Evolutionary conservation across 2,797 vertebrate genomes (phyloP), one percentile per base, ranked within the genome.

Genomic region (Naso thynnoides): DNA sequence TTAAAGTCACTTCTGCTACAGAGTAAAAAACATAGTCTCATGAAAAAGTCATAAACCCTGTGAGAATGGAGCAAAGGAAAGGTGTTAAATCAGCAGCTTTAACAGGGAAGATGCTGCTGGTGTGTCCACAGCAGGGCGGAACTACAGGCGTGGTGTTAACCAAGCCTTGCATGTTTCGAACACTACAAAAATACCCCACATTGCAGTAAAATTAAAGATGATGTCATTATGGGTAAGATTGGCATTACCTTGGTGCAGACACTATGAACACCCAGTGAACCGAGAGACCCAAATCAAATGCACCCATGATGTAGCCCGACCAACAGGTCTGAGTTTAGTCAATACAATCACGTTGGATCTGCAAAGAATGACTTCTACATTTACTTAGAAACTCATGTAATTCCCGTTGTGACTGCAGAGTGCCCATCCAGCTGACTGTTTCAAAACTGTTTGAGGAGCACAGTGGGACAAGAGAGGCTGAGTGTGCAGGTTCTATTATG

Each of bases 371-470:
- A 39, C n/a, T 24, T 4, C 19, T 58, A 13, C 1, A n/a, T 27
- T 68, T 14, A 39, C 24, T 16, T 6, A 47, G 11, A 4, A 44
- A 38, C 19, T 21, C 19, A 16, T n/a, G 2, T 1, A 27, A 56
- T 41, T 24, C 23, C 47, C 15, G 21, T 48, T 15, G 23, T 48
- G 47, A 48, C 23, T 48, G 11, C 16, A 58, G 63, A 73, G 71
- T 16, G 2, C 13, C 39, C 24, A 23, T 45, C 38, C 10, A 15
- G 27, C 61, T 47, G 39, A n/a, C 4, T 31, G 55, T 45, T 65
- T 33, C 3, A 33, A 48, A 48, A 57, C 18, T 21, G 52, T 26
- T 36, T n/a, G 13, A 38, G 31, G 21, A 55, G 27, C 3, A 4
- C 26, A 66, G 63, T 14, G 21, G 52, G 27, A 41, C 5, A 3